phyloP scores from a whole-genome alignment of 2,113 vertebrate genomes.

The Diglossa brunneiventris region DNA sequence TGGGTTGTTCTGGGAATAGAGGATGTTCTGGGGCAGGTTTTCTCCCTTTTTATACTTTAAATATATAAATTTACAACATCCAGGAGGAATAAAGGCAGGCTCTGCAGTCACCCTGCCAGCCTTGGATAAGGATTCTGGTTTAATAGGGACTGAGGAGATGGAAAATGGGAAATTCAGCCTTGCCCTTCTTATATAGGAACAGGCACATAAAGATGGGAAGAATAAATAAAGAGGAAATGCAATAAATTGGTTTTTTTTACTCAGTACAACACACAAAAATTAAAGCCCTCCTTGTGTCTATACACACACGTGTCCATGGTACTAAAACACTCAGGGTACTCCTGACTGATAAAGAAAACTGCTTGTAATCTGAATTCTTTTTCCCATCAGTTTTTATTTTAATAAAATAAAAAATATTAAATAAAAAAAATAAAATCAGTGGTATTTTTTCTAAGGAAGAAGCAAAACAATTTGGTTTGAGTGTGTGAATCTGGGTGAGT shows the following conservation, averaged over 20 bases:
- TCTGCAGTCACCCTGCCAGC: background rate
- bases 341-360: background rate
- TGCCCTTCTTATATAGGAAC: background rate
- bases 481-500: background rate
- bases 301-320: rapidly evolving
- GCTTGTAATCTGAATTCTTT: background rate
- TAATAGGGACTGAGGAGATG: background rate
- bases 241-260: background rate
- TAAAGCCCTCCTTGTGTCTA: background rate
- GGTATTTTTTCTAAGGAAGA: background rate
- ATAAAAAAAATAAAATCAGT: background rate
- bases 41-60: background rate
- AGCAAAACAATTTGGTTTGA: background rate
- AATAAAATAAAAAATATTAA: too few species aligned
- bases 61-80: background rate
- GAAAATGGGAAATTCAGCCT: background rate
- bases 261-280: background rate
- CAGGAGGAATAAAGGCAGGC: background rate
- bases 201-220: background rate
- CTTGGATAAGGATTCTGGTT: background rate
- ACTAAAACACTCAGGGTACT: background rate
- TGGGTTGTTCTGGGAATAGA: background rate
- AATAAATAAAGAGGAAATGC: background rate
- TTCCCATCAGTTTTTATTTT: background rate
- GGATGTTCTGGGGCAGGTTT: background rate